Evolutionary conservation across 2,888 invertebrate genomes (phyloP).

Genomic region (Spicauda simplicius): DNA sequence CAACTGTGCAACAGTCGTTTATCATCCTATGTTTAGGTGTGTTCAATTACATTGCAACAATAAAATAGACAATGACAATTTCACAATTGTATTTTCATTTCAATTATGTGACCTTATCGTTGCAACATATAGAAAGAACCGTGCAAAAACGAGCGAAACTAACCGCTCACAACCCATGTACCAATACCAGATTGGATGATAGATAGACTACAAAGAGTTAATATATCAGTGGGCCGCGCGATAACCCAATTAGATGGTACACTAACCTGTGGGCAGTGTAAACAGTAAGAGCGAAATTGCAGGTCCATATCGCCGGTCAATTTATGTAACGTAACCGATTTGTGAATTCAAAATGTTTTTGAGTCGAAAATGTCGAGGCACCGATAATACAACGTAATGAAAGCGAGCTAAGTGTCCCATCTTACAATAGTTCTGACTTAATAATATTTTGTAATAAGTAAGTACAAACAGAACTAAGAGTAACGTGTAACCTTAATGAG

Average conservation of each 20-base stretch:
- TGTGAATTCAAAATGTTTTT: too few relatives aligned
- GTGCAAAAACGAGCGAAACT: constrained; percentile 22
- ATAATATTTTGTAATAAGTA: too few relatives aligned
- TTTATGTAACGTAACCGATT: too few relatives aligned
- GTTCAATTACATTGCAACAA: constrained; percentile 34
- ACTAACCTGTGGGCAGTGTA: constrained; percentile 67
- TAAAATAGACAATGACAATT: constrained; percentile 32
- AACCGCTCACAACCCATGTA: constrained; percentile 13
- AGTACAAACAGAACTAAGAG: too few relatives aligned
- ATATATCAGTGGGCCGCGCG: constrained; percentile 33
- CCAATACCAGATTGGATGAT: constrained; percentile 28
- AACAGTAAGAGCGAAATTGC: constrained; percentile 73
- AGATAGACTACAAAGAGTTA: constrained; percentile 40
- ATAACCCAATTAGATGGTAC: constrained; percentile 70
- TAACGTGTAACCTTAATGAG: too few relatives aligned
- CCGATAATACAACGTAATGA: too few relatives aligned
- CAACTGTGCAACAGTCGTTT: constrained; percentile 27
- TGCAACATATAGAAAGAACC: constrained; percentile 19
- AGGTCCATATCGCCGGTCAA: constrained; percentile 74
- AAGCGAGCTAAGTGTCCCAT: too few relatives aligned
- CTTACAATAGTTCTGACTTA: too few relatives aligned
- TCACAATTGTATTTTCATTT: constrained; percentile 31
- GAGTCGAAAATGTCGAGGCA: too few relatives aligned
- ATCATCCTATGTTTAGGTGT: constrained; percentile 34
- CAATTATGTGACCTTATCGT: constrained; percentile 28